phyloP scores from a whole-genome alignment of 2,797 vertebrate species.

The Fistularia commersonii region DNA sequence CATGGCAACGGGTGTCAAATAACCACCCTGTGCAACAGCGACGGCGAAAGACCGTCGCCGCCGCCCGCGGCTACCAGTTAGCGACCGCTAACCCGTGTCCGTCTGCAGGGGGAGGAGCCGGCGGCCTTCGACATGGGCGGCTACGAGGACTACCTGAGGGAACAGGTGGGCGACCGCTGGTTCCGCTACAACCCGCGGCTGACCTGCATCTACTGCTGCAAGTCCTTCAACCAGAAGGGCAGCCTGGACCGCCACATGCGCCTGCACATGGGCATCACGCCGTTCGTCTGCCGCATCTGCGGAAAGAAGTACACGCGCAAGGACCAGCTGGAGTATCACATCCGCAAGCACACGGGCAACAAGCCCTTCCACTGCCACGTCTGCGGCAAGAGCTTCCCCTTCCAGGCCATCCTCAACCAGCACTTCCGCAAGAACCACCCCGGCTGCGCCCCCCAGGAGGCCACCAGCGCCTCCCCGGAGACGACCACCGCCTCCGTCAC shows the following conservation, averaged over 20 bases:
- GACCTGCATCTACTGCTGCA: constrained; percentile 98
- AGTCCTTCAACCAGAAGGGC: constrained; percentile 99
- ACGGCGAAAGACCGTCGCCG: too few species aligned
- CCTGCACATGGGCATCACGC: constrained; percentile 97
- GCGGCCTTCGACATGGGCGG: constrained; percentile 89
- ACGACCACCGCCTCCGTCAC: constrained; percentile 85
- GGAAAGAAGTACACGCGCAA: constrained; percentile 99
- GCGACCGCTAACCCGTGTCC: neutral
- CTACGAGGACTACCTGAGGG: constrained; percentile 94
- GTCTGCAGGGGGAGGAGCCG: constrained; percentile 85
- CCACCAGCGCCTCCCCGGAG: constrained; percentile 94
- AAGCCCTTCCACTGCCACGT: constrained; percentile 98
- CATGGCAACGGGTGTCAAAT: too few species aligned
- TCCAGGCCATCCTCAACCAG: constrained; percentile 99
- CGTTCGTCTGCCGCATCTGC: constrained; percentile 95
- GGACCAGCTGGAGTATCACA: constrained; percentile 98
- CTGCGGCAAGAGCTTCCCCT: constrained; percentile 97
- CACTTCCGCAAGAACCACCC: constrained; percentile 99
- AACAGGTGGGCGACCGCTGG: constrained; percentile 97
- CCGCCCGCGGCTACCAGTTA: neutral
- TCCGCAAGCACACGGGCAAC: constrained; percentile 99
- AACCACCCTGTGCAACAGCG: too few species aligned
- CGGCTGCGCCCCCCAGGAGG: constrained; percentile 87
- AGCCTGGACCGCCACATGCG: constrained; percentile 98
- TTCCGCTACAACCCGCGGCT: constrained; percentile 97